Conservation (phyloP, 2,797 vertebrate genomes). For the Cuculus canorus region DNA sequence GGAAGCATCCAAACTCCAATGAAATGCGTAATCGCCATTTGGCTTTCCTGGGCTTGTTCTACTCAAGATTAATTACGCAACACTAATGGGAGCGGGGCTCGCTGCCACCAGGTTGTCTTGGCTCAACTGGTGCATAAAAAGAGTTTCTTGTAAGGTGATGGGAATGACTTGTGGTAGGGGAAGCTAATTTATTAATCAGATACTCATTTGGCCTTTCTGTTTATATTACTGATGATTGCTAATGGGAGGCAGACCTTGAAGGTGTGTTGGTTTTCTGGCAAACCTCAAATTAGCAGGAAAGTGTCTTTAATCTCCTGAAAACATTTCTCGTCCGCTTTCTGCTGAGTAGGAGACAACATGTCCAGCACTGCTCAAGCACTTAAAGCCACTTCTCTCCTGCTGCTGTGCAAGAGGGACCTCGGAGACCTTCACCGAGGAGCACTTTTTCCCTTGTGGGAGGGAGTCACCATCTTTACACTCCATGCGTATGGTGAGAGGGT, state of each 20-base stretch:
- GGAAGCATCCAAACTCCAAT: background rate
- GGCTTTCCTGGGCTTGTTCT: background rate
- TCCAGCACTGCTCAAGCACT: background rate
- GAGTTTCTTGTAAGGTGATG: background rate
- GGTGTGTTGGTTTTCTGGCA: background rate
- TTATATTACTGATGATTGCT: background rate
- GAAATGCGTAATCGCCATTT: background rate
- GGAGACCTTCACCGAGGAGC: background rate
- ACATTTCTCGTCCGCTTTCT: background rate
- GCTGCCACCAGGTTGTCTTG: background rate
- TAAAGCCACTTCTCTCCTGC: background rate
- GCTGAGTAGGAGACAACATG: background rate
- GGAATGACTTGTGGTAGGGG: background rate
- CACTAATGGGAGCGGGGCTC: accelerated
- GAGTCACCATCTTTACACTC: background rate
- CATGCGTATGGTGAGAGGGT: background rate
- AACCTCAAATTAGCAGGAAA: background rate
- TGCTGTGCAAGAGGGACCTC: background rate
- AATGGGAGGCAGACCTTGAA: background rate
- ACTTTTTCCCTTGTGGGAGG: background rate
- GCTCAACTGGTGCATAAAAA: background rate
- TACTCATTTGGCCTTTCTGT: background rate
- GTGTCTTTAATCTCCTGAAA: background rate
- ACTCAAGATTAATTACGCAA: background rate
- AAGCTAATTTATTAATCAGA: background rate